phyloP scores from a whole-genome alignment of 1,140 invertebrate species.

The Agraylea sexmaculata region DNA sequence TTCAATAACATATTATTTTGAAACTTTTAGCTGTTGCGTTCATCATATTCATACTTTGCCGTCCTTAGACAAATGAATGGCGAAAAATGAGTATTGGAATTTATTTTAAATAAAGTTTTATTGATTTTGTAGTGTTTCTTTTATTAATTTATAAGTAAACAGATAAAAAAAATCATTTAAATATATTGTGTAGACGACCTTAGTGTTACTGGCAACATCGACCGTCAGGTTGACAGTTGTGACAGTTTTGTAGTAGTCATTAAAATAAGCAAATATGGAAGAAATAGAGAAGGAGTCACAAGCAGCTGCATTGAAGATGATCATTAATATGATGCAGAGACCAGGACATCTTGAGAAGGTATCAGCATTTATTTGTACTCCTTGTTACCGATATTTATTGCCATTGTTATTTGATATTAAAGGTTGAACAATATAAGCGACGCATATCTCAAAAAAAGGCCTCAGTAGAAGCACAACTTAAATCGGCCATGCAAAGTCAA shows the following conservation, averaged over 20 bases:
- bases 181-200: no score
- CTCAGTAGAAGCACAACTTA: slow-evolving; percentile 92
- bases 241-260: background rate
- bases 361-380: slow-evolving; percentile 8
- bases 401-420: slow-evolving; percentile 16
- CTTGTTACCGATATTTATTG: background rate
- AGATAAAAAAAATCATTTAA: no score
- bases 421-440: slow-evolving; percentile 77
- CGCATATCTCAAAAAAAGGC: slow-evolving; percentile 74
- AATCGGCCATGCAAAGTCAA: slow-evolving; percentile 97
- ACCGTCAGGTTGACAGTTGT: slow-evolving; percentile 4
- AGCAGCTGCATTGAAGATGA: slow-evolving; percentile 74
- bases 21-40: slow-evolving; percentile 22
- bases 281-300: slow-evolving; percentile 77
- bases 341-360: slow-evolving; percentile 94
- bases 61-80: slow-evolving; percentile 18
- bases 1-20: background rate
- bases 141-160: no score
- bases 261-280: slow-evolving; percentile 45
- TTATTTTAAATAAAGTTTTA: no score
- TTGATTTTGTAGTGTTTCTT: no score
- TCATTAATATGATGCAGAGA: slow-evolving; percentile 86
- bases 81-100: no score
- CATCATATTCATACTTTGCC: slow-evolving; percentile 25
- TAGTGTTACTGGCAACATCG: no score